Evolutionary conservation across 2,888 invertebrate species (phyloP).

Genomic region (Mimas tiliae): DNA sequence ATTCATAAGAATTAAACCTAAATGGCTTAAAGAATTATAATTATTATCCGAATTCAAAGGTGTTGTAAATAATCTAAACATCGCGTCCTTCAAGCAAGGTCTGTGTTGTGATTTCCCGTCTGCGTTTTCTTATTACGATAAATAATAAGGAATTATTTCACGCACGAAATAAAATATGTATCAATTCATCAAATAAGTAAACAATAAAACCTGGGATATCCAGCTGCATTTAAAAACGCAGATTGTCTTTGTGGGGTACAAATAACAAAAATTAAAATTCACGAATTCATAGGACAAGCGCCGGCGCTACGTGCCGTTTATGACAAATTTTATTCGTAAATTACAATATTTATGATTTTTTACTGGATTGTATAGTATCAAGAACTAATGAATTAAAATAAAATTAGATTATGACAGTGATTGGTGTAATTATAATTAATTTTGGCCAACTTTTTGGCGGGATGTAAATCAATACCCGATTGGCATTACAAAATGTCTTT

Average conservation of each 20-base stretch:
- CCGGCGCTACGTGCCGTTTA: background rate
- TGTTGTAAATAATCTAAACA: constrained; percentile 12
- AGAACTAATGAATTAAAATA: too few species aligned
- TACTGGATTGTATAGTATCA: too few species aligned
- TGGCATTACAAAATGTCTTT: too few species aligned
- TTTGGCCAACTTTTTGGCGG: too few species aligned
- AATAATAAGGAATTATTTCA: constrained; percentile 35
- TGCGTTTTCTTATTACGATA: background rate
- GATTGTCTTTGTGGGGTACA: constrained; percentile 63
- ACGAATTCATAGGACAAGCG: constrained; percentile 28
- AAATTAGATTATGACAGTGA: too few species aligned
- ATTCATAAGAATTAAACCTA: too few species aligned
- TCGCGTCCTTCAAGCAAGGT: constrained; percentile 10
- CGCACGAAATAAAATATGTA: constrained; percentile 58
- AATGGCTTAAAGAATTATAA: too few species aligned
- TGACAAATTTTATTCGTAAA: background rate
- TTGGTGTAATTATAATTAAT: too few species aligned
- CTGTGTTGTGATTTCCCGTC: background rate
- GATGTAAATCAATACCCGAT: too few species aligned
- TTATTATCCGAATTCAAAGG: background rate
- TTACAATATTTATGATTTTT: background rate
- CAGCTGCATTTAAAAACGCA: constrained; percentile 66
- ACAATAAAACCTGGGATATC: constrained; percentile 65
- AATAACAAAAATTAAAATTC: constrained; percentile 68
- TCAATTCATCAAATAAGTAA: constrained; percentile 61